Evolutionary conservation across 2,888 invertebrate species (phyloP).

Genomic region (Tromatobia lineatoria): DNA sequence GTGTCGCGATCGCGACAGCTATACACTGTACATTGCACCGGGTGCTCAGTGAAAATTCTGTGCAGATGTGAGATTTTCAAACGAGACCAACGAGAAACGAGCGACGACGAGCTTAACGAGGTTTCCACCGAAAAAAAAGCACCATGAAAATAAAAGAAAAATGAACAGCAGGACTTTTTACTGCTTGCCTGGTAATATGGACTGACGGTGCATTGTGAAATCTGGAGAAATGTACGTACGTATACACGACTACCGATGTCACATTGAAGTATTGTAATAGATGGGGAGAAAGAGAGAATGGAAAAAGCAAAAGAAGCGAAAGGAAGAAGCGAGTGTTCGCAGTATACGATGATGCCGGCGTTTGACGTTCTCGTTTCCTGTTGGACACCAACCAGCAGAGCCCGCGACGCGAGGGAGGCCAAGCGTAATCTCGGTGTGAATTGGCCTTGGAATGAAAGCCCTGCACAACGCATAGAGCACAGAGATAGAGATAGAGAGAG

Average conservation of each 20-base stretch:
- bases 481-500: slow-evolving; percentile 35
- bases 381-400: slow-evolving; percentile 53
- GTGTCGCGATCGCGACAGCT: slow-evolving; percentile 56
- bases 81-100: slow-evolving; percentile 13
- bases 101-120: slow-evolving; percentile 41
- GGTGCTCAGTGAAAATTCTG: background rate
- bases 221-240: background rate
- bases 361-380: slow-evolving; percentile 69
- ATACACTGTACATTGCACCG: slow-evolving; percentile 12
- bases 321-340: slow-evolving; percentile 30
- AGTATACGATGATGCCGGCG: slow-evolving; percentile 46
- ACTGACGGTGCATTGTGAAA: slow-evolving; percentile 40
- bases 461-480: slow-evolving; percentile 39
- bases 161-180: slow-evolving; percentile 23
- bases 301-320: slow-evolving; percentile 31
- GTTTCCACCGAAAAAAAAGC: slow-evolving; percentile 11
- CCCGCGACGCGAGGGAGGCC: slow-evolving; percentile 60
- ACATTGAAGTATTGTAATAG: slow-evolving; percentile 19
- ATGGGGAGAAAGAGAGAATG: slow-evolving; percentile 32
- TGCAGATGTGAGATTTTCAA: background rate
- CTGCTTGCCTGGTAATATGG: slow-evolving; percentile 9
- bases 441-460: slow-evolving; percentile 67
- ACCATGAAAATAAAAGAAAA: background rate
- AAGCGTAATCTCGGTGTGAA: slow-evolving; percentile 68
- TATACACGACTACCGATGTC: background rate